Conservation (phyloP, 2,113 vertebrate species). For the Perca flavescens region DNA sequence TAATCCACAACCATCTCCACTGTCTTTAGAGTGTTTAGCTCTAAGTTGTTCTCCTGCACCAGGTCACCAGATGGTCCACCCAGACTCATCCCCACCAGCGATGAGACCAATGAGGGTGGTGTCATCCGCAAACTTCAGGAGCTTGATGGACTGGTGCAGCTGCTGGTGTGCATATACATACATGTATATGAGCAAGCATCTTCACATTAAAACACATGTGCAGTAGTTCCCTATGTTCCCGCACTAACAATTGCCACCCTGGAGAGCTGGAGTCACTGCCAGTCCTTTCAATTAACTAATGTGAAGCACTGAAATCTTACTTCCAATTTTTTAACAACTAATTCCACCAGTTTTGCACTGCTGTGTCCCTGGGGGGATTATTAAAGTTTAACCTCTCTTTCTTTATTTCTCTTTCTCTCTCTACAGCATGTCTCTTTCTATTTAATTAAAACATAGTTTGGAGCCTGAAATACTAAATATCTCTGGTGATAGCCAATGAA, state of each 20-base stretch:
- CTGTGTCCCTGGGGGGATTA: conserved; percentile 30
- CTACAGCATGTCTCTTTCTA: background rate
- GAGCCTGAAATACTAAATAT: background rate
- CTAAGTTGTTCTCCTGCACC: too few species aligned
- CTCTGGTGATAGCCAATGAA: conserved; percentile 6
- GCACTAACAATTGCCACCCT: background rate
- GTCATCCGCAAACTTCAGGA: too few species aligned
- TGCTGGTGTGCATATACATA: background rate
- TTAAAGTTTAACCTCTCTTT: conserved; percentile 33
- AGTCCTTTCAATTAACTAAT: conserved; percentile 26
- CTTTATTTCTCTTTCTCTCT: background rate
- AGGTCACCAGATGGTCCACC: too few species aligned
- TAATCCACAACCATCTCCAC: too few species aligned
- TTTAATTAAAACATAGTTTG: conserved; percentile 37
- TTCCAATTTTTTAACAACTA: conserved; percentile 1
- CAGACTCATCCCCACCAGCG: too few species aligned
- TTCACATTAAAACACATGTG: background rate
- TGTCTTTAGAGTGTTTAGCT: too few species aligned
- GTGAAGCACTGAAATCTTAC: conserved; percentile 1
- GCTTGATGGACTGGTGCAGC: too few species aligned
- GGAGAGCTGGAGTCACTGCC: background rate
- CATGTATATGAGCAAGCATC: background rate
- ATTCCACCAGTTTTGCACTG: conserved; percentile 29
- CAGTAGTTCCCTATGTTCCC: background rate
- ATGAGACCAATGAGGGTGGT: too few species aligned